phyloP scores from a whole-genome alignment of 2,888 invertebrate species.

The Hedya salicella region DNA sequence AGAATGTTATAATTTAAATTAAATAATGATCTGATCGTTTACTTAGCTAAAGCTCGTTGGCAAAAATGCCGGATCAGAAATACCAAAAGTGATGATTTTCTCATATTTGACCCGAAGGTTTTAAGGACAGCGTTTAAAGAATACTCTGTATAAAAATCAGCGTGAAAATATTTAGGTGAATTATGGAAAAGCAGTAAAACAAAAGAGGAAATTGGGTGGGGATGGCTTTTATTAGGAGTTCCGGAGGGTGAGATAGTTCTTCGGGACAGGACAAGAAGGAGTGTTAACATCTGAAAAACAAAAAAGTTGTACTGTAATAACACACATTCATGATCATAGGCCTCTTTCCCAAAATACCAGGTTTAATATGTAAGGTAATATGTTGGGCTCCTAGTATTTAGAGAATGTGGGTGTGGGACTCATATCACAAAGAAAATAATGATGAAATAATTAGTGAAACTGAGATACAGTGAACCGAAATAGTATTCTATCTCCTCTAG shows the following conservation, averaged over 20 bases:
- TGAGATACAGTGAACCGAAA: too few relatives aligned
- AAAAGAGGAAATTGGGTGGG: slow-evolving; percentile 18
- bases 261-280: slow-evolving; percentile 4
- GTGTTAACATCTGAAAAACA: slow-evolving; percentile 2
- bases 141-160: neutral
- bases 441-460: too few relatives aligned
- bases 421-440: too few relatives aligned
- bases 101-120: slow-evolving; percentile 9
- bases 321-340: neutral
- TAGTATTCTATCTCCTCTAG: too few relatives aligned
- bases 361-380: too few relatives aligned
- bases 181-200: slow-evolving; percentile 18
- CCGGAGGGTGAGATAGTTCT: slow-evolving; percentile 6
- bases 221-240: slow-evolving; percentile 23
- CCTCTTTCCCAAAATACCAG: neutral
- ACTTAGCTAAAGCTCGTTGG: slow-evolving; percentile 4
- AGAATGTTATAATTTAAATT: too few relatives aligned
- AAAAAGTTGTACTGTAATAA: neutral
- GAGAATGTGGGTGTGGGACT: too few relatives aligned
- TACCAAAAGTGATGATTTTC: slow-evolving; percentile 12
- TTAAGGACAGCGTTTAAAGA: neutral
- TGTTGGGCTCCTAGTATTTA: too few relatives aligned
- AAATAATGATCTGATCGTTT: neutral
- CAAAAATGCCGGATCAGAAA: slow-evolving; percentile 3
- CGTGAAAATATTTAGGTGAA: neutral